These are phyloP conservation scores for Delphinus delphis DNA, from an alignment of 2,113 vertebrate genomes.

Conservation along the genomic window DNA sequence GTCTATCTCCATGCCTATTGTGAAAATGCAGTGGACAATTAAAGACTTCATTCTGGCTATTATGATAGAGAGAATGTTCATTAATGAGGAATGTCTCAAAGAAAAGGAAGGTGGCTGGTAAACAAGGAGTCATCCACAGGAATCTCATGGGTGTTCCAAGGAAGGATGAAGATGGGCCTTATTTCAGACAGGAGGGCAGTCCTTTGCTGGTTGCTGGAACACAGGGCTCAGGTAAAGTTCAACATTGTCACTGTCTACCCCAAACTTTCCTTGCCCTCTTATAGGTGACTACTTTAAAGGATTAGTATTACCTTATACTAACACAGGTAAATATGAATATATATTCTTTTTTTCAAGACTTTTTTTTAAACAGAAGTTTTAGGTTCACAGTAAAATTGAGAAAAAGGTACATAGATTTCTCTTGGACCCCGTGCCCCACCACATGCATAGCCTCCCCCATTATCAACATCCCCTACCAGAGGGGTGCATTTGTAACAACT, in stretches of 20 bases:
- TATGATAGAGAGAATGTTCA: background rate
- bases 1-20: background rate
- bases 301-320: background rate
- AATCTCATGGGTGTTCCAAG: background rate
- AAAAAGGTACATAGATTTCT: background rate
- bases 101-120: background rate
- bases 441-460: background rate
- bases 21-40: background rate
- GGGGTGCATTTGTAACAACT: background rate
- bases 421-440: background rate
- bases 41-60: background rate
- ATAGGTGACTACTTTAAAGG: background rate
- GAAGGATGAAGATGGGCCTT: background rate
- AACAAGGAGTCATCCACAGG: background rate
- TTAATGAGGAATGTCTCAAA: background rate
- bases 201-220: background rate
- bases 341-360: background rate
- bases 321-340: background rate
- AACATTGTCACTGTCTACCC: background rate
- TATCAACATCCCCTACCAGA: background rate
- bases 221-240: background rate
- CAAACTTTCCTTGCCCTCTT: background rate
- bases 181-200: background rate
- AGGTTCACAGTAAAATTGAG: background rate
- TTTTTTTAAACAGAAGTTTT: background rate